Conservation (phyloP, 2,888 invertebrate species). For the Leptogaster cylindrica region DNA sequence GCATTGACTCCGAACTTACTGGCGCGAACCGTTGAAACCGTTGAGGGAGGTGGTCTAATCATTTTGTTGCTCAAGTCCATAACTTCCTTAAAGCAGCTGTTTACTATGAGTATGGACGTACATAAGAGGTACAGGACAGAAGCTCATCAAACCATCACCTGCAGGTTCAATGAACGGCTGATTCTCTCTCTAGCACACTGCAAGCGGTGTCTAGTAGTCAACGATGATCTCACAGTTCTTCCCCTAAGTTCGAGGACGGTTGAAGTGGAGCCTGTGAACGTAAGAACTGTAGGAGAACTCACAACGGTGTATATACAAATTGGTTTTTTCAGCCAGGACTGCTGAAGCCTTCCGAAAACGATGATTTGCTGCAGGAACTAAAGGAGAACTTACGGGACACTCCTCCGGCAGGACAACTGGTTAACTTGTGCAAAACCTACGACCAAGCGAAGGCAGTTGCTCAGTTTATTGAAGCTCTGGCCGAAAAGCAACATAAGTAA, state of each 20-base stretch:
- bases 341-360: constrained; percentile 61
- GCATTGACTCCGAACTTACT: constrained; percentile 96
- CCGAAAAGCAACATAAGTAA: constrained; percentile 80
- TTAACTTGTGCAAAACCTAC: constrained; percentile 87
- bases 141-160: constrained; percentile 88
- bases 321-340: constrained; percentile 50
- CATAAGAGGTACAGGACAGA: constrained; percentile 92
- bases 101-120: constrained; percentile 98
- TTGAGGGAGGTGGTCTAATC: constrained; percentile 95
- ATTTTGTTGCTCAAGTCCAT: constrained; percentile 86
- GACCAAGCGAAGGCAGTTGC: constrained; percentile 93
- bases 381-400: constrained; percentile 86
- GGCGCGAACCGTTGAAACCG: constrained; percentile 96
- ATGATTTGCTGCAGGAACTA: constrained; percentile 73
- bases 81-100: constrained; percentile 89
- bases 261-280: constrained; percentile 76
- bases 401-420: constrained; percentile 87
- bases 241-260: constrained; percentile 90
- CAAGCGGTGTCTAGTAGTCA: constrained; percentile 87
- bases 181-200: constrained; percentile 89
- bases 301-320: constrained; percentile 20
- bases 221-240: constrained; percentile 89
- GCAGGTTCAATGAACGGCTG: constrained; percentile 96
- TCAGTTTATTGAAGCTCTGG: constrained; percentile 92
- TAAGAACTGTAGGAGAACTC: too few species aligned